A percentile compares a stretch with the other conserved stretches of the same genome.
These are phyloP conservation scores for Petroica traversi DNA, from an alignment of 2,113 vertebrate species.

Conservation along the genomic window DNA sequence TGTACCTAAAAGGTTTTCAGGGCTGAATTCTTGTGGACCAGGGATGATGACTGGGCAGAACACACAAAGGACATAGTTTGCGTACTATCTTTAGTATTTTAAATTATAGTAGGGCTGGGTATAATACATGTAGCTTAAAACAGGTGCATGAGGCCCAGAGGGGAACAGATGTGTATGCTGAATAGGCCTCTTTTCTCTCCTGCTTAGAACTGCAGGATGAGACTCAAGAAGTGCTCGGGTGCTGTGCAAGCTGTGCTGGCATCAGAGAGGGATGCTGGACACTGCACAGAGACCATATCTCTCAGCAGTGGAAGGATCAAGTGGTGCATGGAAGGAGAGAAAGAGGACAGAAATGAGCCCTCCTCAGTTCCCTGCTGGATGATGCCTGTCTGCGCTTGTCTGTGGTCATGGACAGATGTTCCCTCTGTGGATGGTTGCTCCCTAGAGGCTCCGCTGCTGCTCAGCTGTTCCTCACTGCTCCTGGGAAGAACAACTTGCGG, in stretches of 20 bases:
- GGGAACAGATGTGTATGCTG: neutral
- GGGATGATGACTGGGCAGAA: neutral
- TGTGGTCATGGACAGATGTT: neutral
- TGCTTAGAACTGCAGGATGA: neutral
- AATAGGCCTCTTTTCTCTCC: neutral
- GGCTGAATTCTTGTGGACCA: neutral
- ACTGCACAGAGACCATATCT: neutral
- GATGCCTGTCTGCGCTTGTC: neutral
- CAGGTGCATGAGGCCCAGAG: neutral
- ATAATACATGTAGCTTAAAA: neutral
- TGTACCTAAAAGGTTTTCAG: neutral
- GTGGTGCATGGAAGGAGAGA: neutral
- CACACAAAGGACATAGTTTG: neutral
- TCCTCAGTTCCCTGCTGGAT: neutral
- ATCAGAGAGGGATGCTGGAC: accelerated
- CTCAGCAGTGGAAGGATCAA: neutral
- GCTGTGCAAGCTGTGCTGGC: neutral
- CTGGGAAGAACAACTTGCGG: neutral
- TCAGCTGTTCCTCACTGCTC: neutral
- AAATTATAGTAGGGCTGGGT: neutral
- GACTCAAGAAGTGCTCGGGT: neutral
- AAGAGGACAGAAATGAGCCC: neutral
- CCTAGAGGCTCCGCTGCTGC: neutral
- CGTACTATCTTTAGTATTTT: neutral
- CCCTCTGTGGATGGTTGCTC: neutral